Evolutionary conservation across 2,888 invertebrate genomes (phyloP).

Genomic region (Thyatira batis): DNA sequence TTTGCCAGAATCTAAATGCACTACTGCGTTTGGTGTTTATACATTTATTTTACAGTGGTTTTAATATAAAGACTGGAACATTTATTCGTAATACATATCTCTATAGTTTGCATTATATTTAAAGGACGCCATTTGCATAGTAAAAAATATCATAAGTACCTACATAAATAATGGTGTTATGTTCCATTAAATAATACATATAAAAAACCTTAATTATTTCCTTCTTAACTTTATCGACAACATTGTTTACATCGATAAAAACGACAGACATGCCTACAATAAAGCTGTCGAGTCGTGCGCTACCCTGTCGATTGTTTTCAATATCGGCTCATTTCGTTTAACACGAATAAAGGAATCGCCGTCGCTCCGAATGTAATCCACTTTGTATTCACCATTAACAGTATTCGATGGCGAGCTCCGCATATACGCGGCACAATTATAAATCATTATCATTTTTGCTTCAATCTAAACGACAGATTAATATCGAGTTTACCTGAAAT

Average conservation of each 20-base stretch:
- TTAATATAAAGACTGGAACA: no score
- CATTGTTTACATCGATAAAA: constrained; percentile 21
- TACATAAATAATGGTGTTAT: no score
- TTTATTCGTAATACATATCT: no score
- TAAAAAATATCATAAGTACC: no score
- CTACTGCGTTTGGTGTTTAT: no score
- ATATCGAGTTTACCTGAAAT: not conserved
- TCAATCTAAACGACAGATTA: not conserved
- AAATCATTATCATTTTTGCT: constrained; percentile 57
- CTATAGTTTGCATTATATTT: no score
- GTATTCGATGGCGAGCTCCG: constrained; percentile 43
- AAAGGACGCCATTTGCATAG: no score
- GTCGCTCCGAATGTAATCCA: constrained; percentile 65
- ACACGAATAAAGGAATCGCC: constrained; percentile 74
- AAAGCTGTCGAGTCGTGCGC: constrained; percentile 66
- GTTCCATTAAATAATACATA: no score
- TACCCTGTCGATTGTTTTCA: constrained; percentile 80
- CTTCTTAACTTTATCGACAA: constrained; percentile 14
- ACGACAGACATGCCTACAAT: constrained; percentile 33
- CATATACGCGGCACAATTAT: constrained; percentile 66
- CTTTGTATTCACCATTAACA: constrained; percentile 59
- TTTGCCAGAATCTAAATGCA: no score
- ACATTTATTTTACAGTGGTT: no score
- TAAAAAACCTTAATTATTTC: no score
- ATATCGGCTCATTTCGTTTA: constrained; percentile 77